A percentile compares a stretch with the other conserved stretches of the same genome.
Evolutionary conservation across 2,113 vertebrate species (phyloP).

Genomic region (Glaucidium brasilianum): DNA sequence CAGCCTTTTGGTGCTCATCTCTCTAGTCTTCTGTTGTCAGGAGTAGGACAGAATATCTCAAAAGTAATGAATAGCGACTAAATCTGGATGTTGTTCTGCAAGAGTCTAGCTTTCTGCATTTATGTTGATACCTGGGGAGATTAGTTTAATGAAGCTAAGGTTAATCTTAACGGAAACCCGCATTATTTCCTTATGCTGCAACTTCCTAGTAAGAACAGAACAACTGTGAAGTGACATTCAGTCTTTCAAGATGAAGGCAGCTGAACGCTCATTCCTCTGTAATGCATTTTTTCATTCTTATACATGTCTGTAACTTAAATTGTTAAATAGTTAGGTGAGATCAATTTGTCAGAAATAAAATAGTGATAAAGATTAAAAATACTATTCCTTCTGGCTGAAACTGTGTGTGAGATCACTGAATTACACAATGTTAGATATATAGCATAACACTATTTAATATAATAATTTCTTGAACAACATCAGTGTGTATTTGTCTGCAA

Average conservation of each 20-base stretch:
- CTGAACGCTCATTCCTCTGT: not conserved
- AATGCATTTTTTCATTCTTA: not conserved
- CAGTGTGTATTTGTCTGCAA: not conserved
- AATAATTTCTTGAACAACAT: not conserved
- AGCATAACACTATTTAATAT: not conserved
- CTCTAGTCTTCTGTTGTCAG: not conserved
- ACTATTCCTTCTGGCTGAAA: not conserved
- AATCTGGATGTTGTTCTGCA: not conserved
- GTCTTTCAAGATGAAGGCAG: not conserved
- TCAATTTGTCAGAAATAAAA: not conserved
- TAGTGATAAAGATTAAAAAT: not conserved
- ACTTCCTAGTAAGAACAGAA: not conserved
- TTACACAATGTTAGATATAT: not conserved
- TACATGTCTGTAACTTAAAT: not conserved
- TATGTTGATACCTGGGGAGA: not conserved
- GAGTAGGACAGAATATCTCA: not conserved
- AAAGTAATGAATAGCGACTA: not conserved
- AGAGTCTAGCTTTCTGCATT: not conserved
- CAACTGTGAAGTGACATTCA: not conserved
- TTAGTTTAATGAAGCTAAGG: not conserved
- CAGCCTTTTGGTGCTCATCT: not conserved
- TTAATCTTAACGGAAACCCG: not conserved
- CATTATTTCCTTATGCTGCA: not conserved
- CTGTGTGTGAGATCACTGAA: not conserved
- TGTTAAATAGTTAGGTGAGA: not conserved